These are phyloP conservation scores for Oostethus manadensis DNA, from an alignment of 2,113 vertebrate species.

Conservation along the genomic window DNA sequence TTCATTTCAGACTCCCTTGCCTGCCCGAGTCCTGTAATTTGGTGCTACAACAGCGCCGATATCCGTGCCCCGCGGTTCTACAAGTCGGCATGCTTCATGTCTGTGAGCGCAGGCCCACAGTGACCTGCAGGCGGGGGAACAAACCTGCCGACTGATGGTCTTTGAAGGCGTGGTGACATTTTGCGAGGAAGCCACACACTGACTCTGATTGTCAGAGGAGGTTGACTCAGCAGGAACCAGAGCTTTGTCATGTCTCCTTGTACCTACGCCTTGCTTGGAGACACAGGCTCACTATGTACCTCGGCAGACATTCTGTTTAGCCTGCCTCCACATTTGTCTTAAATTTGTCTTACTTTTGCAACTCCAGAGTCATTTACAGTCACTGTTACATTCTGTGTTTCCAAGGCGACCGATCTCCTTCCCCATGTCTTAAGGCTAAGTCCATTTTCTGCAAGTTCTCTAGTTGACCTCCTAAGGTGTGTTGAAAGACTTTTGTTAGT, in stretches of 20 bases:
- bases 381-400: too few species aligned
- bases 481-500: too few species aligned
- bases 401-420: too few species aligned
- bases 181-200: slow-evolving; percentile 34
- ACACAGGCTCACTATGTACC: too few species aligned
- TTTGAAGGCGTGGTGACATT: slow-evolving; percentile 35
- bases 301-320: too few species aligned
- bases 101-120: slow-evolving; percentile 4
- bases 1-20: too few species aligned
- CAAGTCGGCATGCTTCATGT: slow-evolving; percentile 5
- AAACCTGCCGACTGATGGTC: slow-evolving; percentile 18
- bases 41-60: neutral
- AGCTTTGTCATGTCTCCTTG: neutral
- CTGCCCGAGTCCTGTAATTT: neutral
- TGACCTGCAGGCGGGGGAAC: slow-evolving; percentile 13
- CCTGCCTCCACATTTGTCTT: too few species aligned
- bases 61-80: neutral
- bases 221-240: slow-evolving; percentile 40
- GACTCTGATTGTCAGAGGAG: slow-evolving; percentile 35
- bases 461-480: too few species aligned
- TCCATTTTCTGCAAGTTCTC: too few species aligned
- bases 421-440: too few species aligned
- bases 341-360: too few species aligned
- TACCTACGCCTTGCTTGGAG: neutral
- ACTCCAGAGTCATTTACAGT: too few species aligned